These are phyloP conservation scores for Trimorus sp. DNA, from an alignment of 2,888 invertebrate species.

Conservation along the genomic window DNA sequence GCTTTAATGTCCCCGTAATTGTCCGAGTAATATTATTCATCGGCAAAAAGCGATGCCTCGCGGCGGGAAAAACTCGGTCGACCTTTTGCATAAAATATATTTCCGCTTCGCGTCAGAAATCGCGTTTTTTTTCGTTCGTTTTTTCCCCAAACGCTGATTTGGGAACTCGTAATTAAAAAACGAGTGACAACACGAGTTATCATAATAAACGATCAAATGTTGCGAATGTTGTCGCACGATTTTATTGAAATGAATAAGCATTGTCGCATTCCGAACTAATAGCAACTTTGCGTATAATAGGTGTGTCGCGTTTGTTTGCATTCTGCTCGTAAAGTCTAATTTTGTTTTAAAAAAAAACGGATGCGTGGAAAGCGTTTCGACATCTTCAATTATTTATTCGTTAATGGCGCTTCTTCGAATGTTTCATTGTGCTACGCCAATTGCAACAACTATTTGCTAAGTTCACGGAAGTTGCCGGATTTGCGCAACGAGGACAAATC, in stretches of 20 bases:
- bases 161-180: neutral
- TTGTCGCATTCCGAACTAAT: conserved; percentile 15
- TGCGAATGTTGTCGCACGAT: conserved; percentile 1
- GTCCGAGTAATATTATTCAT: conserved; percentile 40
- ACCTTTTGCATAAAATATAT: conserved; percentile 13
- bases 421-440: too few species aligned
- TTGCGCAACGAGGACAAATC: too few species aligned
- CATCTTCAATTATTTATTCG: too few species aligned
- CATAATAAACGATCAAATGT: conserved; percentile 37
- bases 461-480: too few species aligned
- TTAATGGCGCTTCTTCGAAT: too few species aligned
- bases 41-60: conserved; percentile 18
- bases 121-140: conserved; percentile 1
- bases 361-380: too few species aligned
- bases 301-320: conserved; percentile 1
- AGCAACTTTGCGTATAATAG: conserved; percentile 25
- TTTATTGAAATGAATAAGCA: neutral
- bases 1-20: conserved; percentile 40
- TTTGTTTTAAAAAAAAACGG: conserved; percentile 7
- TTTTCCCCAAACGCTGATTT: conserved; percentile 11
- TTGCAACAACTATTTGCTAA: too few species aligned
- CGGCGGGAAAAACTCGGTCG: neutral
- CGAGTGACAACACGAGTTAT: neutral
- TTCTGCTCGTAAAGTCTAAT: conserved; percentile 8
- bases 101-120: conserved; percentile 14